phyloP scores from a whole-genome alignment of 1,140 invertebrate genomes.

The Aethina tumida region DNA sequence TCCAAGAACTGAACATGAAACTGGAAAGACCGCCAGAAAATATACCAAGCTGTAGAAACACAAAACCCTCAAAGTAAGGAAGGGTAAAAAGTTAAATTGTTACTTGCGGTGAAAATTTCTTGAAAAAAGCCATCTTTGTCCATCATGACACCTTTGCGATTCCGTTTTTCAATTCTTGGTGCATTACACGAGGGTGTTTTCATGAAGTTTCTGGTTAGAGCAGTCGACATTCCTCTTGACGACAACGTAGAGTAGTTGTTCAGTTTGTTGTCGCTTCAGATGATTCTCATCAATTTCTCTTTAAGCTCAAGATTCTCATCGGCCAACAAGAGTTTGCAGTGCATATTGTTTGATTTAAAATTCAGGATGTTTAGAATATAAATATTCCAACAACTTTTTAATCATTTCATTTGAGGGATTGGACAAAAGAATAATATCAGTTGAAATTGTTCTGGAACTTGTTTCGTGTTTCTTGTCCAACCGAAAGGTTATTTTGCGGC shows the following conservation, averaged over 20 bases:
- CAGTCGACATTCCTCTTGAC: slow-evolving; percentile 60
- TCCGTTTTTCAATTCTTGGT: slow-evolving; percentile 65
- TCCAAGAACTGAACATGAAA: slow-evolving; percentile 59
- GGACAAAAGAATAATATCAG: slow-evolving; percentile 59
- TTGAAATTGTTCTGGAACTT: slow-evolving; percentile 57
- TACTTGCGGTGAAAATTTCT: slow-evolving; percentile 41
- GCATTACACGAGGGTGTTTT: slow-evolving; percentile 53
- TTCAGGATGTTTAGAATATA: slow-evolving; percentile 42
- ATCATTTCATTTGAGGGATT: slow-evolving; percentile 44
- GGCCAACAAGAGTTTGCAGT: slow-evolving; percentile 51
- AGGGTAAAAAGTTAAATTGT: neutral
- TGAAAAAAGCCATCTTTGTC: slow-evolving; percentile 41
- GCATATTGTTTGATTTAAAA: slow-evolving; percentile 61
- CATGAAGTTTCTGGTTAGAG: slow-evolving; percentile 52
- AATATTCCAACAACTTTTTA: slow-evolving; percentile 43
- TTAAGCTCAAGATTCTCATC: slow-evolving; percentile 41
- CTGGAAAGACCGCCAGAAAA: slow-evolving; percentile 69
- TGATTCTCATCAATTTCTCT: slow-evolving; percentile 33
- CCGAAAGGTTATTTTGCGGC: slow-evolving; percentile 56
- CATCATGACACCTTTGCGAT: slow-evolving; percentile 64
- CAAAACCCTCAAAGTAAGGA: no score
- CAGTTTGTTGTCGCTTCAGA: slow-evolving; percentile 37
- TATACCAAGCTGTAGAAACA: slow-evolving; percentile 59
- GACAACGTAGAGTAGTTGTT: slow-evolving; percentile 59
- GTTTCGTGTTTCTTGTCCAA: slow-evolving; percentile 52